Evolutionary conservation across 1,140 invertebrate species (phyloP).

Genomic region (Ceratitis capitata): DNA sequence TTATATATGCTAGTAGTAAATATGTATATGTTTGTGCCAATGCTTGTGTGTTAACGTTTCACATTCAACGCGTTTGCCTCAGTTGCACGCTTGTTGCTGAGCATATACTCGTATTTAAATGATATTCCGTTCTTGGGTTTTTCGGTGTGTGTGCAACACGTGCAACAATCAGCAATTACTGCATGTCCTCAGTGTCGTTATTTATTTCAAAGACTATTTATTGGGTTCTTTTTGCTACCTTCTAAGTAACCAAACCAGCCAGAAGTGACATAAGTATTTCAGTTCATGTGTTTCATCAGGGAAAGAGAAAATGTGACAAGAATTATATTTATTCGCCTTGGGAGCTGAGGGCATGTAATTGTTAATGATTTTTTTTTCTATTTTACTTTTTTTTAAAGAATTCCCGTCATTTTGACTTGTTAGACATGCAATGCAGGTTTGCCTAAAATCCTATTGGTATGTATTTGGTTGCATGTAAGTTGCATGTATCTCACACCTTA

Average conservation of each 20-base stretch:
- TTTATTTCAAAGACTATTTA: background rate
- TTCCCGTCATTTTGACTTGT: background rate
- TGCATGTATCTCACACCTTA: background rate
- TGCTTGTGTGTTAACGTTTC: background rate
- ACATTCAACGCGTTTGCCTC: background rate
- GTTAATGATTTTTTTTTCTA: background rate
- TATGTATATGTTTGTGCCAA: too few relatives aligned
- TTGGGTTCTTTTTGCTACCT: background rate
- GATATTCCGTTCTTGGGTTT: background rate
- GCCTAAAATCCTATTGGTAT: background rate
- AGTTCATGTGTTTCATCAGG: background rate
- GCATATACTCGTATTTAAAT: too few relatives aligned
- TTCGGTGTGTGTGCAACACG: constrained; percentile 16
- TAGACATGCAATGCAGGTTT: background rate
- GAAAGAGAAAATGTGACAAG: background rate
- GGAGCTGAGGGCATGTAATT: background rate
- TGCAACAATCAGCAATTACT: constrained; percentile 3
- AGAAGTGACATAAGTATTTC: constrained; percentile 2
- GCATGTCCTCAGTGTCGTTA: background rate
- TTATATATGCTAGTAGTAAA: too few relatives aligned
- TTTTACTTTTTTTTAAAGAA: background rate
- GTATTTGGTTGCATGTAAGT: background rate
- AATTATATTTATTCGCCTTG: background rate
- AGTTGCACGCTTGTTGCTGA: background rate
- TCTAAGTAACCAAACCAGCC: background rate